Percentiles rank a stretch among this genome's conserved stretches.
These are phyloP conservation scores for Tetropium fuscum DNA, from an alignment of 2,888 invertebrate genomes.

Conservation along the genomic window DNA sequence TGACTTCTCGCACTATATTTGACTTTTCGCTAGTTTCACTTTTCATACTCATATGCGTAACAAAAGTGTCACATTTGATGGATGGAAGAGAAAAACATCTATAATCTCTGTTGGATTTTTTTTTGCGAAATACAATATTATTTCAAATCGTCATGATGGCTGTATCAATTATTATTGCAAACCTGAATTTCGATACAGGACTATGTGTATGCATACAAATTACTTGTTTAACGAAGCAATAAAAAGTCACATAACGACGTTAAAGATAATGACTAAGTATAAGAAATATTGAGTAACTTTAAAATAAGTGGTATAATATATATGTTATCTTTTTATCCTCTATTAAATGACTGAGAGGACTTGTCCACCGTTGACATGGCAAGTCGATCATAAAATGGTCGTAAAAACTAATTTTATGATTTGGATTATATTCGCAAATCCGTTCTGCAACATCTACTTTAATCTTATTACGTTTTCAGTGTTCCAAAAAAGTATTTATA, in stretches of 20 bases:
- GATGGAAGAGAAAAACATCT: too few relatives aligned
- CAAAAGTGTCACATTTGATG: too few relatives aligned
- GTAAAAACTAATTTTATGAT: slow-evolving; percentile 63
- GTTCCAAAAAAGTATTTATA: neutral
- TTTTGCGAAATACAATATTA: too few relatives aligned
- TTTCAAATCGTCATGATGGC: neutral
- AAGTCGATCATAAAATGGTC: slow-evolving; percentile 62
- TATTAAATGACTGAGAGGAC: slow-evolving; percentile 53
- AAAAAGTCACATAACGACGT: slow-evolving; percentile 8
- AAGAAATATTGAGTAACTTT: slow-evolving; percentile 3
- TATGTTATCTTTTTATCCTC: slow-evolving; percentile 50
- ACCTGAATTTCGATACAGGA: slow-evolving; percentile 4
- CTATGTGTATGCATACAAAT: slow-evolving; percentile 15
- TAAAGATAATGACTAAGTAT: slow-evolving; percentile 19
- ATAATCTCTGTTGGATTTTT: too few relatives aligned
- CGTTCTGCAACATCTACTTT: slow-evolving; percentile 31
- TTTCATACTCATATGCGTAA: too few relatives aligned
- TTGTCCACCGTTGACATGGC: slow-evolving; percentile 61
- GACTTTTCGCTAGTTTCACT: too few relatives aligned
- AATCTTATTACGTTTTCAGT: neutral
- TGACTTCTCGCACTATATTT: too few relatives aligned
- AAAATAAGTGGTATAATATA: slow-evolving; percentile 41
- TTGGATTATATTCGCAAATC: slow-evolving; percentile 56
- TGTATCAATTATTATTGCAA: slow-evolving; percentile 14
- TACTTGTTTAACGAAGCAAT: slow-evolving; percentile 19